A percentile compares a stretch with the other conserved stretches of the same genome.
Conservation (phyloP, 2,888 invertebrate species). For the Lasioglossum villosulum region DNA sequence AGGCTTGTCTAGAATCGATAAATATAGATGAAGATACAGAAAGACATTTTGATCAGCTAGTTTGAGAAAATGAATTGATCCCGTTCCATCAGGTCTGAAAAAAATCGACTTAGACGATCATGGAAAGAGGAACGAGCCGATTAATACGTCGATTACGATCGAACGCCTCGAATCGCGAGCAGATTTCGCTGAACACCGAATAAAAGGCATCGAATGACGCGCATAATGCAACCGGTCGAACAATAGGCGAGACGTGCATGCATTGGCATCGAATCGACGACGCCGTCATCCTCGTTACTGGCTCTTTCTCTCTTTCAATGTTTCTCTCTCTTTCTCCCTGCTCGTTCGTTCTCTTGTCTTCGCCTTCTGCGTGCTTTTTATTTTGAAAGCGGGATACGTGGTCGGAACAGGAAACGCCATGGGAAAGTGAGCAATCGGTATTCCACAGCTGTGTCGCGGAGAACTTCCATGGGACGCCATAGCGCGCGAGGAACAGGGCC, state of each 20-base stretch:
- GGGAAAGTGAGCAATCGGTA: constrained; percentile 80
- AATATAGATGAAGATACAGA: too few species aligned
- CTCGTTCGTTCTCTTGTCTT: background rate
- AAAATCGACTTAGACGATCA: background rate
- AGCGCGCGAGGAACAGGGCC: constrained; percentile 34
- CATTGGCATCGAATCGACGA: constrained; percentile 71
- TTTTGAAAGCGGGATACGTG: constrained; percentile 74
- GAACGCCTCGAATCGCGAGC: background rate
- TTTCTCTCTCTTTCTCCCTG: background rate
- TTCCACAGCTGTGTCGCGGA: constrained; percentile 69
- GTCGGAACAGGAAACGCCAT: constrained; percentile 80
- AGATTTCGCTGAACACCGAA: constrained; percentile 27
- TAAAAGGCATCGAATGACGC: constrained; percentile 63
- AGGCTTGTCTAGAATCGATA: too few species aligned
- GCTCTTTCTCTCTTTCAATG: background rate
- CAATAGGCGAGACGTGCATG: constrained; percentile 72
- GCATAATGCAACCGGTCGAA: constrained; percentile 62
- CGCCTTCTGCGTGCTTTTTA: constrained; percentile 50
- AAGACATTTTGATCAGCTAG: too few species aligned
- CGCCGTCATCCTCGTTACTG: constrained; percentile 59
- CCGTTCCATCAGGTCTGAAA: background rate
- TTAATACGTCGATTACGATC: background rate
- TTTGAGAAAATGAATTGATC: background rate
- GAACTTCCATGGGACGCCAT: constrained; percentile 35
- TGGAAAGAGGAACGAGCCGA: background rate